phyloP scores from a whole-genome alignment of 2,113 vertebrate species.

The Syngnathus typhle region DNA sequence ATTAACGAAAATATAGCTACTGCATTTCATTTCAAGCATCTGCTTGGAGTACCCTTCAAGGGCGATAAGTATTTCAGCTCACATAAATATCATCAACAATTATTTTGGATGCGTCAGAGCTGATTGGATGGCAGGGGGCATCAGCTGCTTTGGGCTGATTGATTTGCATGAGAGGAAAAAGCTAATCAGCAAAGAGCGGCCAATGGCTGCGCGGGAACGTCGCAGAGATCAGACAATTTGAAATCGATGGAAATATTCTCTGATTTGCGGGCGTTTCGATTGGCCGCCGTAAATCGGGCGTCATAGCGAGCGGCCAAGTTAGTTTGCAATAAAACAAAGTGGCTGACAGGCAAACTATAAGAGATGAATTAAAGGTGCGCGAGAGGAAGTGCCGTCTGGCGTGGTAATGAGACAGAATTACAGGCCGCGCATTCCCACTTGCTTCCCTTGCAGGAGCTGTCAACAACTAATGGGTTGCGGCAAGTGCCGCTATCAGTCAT shows the following conservation, averaged over 20 bases:
- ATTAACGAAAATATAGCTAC: neutral
- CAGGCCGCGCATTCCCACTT: conserved; percentile 67
- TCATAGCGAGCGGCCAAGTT: conserved; percentile 86
- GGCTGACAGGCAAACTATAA: conserved; percentile 86
- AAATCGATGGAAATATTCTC: conserved; percentile 99
- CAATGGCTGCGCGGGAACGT: conserved; percentile 95
- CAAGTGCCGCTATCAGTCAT: conserved; percentile 68
- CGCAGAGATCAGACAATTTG: conserved; percentile 98
- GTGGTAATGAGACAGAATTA: conserved; percentile 85
- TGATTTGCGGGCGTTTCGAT: conserved; percentile 92
- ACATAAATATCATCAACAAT: conserved; percentile 59
- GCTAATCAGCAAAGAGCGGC: conserved; percentile 97
- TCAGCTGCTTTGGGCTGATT: conserved; percentile 92
- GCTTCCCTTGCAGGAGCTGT: conserved; percentile 71
- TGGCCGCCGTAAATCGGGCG: conserved; percentile 84
- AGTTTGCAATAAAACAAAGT: conserved; percentile 94
- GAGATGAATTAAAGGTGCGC: conserved; percentile 90
- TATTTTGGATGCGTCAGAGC: conserved; percentile 72
- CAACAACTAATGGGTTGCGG: conserved; percentile 73
- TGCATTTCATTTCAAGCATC: neutral
- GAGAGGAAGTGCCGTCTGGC: conserved; percentile 74
- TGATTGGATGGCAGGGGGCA: conserved; percentile 82
- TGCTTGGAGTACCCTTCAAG: neutral
- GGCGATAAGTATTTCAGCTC: conserved; percentile 40
- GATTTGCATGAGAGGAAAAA: conserved; percentile 97